Evolutionary conservation across 2,888 invertebrate species (phyloP), one percentile per base, ranked within the genome.

Genomic region (Amphipoea oculea): DNA sequence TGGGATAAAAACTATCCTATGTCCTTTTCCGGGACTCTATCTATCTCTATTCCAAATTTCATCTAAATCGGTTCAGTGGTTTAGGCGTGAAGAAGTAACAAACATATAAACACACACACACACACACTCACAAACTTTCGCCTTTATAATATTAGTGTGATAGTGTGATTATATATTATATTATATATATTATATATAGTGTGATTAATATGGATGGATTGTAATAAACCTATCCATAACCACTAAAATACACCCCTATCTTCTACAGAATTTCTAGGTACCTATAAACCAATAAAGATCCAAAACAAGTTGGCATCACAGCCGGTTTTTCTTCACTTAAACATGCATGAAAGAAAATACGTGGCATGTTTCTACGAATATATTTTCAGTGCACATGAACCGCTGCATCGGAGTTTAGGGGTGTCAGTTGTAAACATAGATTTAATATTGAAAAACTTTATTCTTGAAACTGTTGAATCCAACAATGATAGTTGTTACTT

Each of bases 261-360:
- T 36, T 60, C 9, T 29, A 14, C 12, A 75, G 4, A 72, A 76
- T 69, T 11, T 62, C 40, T 42, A 12, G 42, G 14, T 42, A 75
- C 48, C 23, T 57, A 71, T 77, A 82, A 82, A 79, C 73, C 70
- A 70, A 80, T 81, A 78, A 71, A 80, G 65, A 80, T 76, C 60
- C 65, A 76, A 81, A 87, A 87, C 80, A 89, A 86, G 84, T 85
- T 85, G 75, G 75, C 83, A 84, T 88, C 82, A 86, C 86, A 51
- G 84, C 86, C 83, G 75, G 86, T 86, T 86, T 89, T 83, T 78
- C 74, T 85, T 88, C 73, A 85, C 85, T 92, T 88, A 90, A 90
- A 91, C 83, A 91, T 91, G 89, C 87, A 91, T 87, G 88, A 90
- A 90, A 88, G 77, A 87, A 92, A 90, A 90, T 91, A 91, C 89